Evolutionary conservation across 2,113 vertebrate species (phyloP), one percentile per base, ranked within the genome.

Genomic region (Delphinus delphis): DNA sequence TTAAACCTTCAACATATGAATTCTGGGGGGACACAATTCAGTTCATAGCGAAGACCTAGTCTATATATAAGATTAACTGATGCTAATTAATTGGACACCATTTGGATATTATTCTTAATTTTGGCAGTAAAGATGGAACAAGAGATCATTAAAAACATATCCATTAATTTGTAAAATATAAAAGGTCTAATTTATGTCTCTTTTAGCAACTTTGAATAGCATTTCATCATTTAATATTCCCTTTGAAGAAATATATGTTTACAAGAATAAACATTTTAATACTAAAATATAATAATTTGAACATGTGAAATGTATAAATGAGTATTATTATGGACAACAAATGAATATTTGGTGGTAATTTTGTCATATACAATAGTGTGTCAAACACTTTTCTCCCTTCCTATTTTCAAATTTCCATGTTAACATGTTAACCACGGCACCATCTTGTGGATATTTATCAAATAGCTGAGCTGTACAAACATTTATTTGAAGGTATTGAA

Each of bases 401-500:
- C 79, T 55, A 47, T 70, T 93, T 87, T 94, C 77, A 86, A 90
- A 95, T 87, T 76, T 31, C 53, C 50, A 36, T 62, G 82, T 90
- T 96, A 98, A 98, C 71, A 97, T 98, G 90, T 98, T 99, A 98
- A 98, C 98, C 97, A 98, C 97, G 98, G 98, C 98, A 98, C 99
- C 99, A 99, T 98, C 99, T 99, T 99, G 98, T 99, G 99, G 99
- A 97, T 98, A 86, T 87, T 94, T 82, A 41, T 95, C 74, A 97
- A 92, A 98, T 88, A 97, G 83, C 95, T 85, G 23, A 62, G 8
- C 0, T 80, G 50, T 89, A 73, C 65, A 98, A 95, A 97, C 81
- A 79, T 50, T 74, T 89, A 71, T 3, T 47, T 21, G 62, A 68
- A 96, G 96, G 85, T 21, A 93, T 8, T 89, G 25, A 82, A 83